Evolutionary conservation across 2,888 invertebrate species (phyloP), one percentile per base, ranked within the genome.

Genomic region (Tricholauxania praeusta): DNA sequence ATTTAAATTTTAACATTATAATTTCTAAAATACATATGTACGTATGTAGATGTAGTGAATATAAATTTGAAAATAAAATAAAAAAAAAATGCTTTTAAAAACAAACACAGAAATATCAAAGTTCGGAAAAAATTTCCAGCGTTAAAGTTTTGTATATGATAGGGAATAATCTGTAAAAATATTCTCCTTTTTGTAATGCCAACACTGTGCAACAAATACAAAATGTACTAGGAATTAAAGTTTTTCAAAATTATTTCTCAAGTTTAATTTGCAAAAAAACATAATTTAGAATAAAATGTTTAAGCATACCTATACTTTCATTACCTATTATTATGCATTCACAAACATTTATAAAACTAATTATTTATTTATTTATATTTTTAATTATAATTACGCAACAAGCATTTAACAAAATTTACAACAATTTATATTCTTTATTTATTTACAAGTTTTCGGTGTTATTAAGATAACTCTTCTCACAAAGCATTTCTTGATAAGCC

Each of bases 311-410:
- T 48, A 28, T 28, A 48, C 53, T 63, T 68, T 66, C 7, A 39
- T 39, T 10, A 39, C 39, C 39, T 39, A 60, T 70, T 68, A 66
- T 67, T 57, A 47, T 49, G 53, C 67, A 74, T 66, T 69, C 73
- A 76, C 74, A 62, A 74, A 74, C 73, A 74, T 64, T 75, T 74
- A 71, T 76, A 73, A 71, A 76, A 70, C 64, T 67, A 63, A 62
- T 71, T 15, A 53, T 62, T 67, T 67, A 14, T 51, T 60, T 49
- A 60, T 7, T 17, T 53, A 51, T 65, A 47, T 6, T n/a, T n/a
- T 53, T 53, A 19, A 19, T 49, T 69, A 69, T 19, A 71, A 71
- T 64, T 71, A 64, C 57, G 57, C 71, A 71, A 71, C 71, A 71
- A 64, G 64, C 71, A 47, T 64, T 22, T 28, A 71, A 57, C 64